Evolutionary conservation across 2,888 invertebrate genomes (phyloP), one percentile per base, ranked within the genome.

Genomic region (Ophion ellenae): DNA sequence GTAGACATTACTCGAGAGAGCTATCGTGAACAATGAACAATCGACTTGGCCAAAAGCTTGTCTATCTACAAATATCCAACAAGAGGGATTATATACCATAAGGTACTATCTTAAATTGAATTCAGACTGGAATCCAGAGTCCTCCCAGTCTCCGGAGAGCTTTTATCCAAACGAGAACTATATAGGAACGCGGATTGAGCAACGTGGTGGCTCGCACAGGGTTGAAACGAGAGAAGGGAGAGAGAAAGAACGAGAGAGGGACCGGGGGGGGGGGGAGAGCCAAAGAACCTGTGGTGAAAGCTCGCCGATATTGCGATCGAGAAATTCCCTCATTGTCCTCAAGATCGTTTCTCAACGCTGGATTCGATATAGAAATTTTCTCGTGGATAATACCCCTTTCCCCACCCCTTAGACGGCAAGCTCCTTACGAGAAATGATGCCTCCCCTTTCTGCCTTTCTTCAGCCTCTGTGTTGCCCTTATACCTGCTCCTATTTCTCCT

Each of bases 281-380:
- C 24, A 81, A 59, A 59, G 45, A 67, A 66, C 82, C 82, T 75
- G 81, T 81, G 81, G 77, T 81, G 84, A 86, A 86, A 84, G 86
- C 86, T 84, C 84, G 83, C 79, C 80, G 87, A 87, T 87, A 86
- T 88, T 87, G 81, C 87, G 84, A 87, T 86, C 87, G 82, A 85
- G 82, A 86, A 86, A 84, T 87, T 85, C 79, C 81, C 77, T 83
- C 87, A 87, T 87, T 87, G 87, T 87, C 87, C 86, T 87, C 86
- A 57, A 83, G 84, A 88, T 83, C 87, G 87, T 85, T 88, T 87
- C 84, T 86, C 86, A 87, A 86, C 83, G 75, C 63, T 81, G 83
- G 87, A 86, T 86, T 88, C 86, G 86, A 88, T 87, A 88, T 86
- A 87, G 87, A 87, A 87, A 87, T 85, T 88, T 86, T 86, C 84